Base-by-base conservation (phyloP, 1,140 invertebrate genomes). In the Whitmania pigra region DNA sequence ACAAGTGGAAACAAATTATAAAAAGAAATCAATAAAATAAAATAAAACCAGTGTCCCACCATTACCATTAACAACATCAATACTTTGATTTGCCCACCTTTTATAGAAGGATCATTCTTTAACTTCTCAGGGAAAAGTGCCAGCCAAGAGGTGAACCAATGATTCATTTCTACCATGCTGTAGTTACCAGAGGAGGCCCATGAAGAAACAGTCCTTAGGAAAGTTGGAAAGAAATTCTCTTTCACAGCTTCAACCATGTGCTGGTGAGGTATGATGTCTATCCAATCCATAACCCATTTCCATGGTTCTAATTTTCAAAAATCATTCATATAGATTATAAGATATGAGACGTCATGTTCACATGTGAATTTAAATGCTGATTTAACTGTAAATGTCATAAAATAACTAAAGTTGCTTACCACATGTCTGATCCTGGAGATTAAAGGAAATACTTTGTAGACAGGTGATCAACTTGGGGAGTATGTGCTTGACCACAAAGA, bases 61-160 rank as follows among this genome's bases (percentile, higher is more conserved):
- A 20, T n/a, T 25, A 9, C 54, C 54, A 57, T 3, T n/a, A 20
- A 57, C 15, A 63, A 11, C 22, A 22, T 11, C 57, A 63, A 13
- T 0, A 22, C 22, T 31, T 25, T 31, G 29, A 6, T 25, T 31
- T 67, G 53, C 54, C 77, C 78, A 88, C 87, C 88, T 85, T 89
- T 89, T 17, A 93, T 84, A 43, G 81, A 78, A 29, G 88, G 87
- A 78, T 92, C 87, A 0, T 82, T 80, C 6, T 89, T 75, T 18
- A 92, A 78, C 53, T 86, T 82, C 25, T 88, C 87, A 49, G 87
- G 87, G 40, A 94, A 82, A 83, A 90, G 86, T 9, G 86, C 75
- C 80, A 93, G 92, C 92, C 92, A 95, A 20, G 90, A 90, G 40
- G 87, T 85, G 79, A 92, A 94, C 92, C 92, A 94, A 54, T 88